These are phyloP conservation scores for Lumbricus terrestris DNA, from an alignment of 2,888 invertebrate species.

Conservation along the genomic window DNA sequence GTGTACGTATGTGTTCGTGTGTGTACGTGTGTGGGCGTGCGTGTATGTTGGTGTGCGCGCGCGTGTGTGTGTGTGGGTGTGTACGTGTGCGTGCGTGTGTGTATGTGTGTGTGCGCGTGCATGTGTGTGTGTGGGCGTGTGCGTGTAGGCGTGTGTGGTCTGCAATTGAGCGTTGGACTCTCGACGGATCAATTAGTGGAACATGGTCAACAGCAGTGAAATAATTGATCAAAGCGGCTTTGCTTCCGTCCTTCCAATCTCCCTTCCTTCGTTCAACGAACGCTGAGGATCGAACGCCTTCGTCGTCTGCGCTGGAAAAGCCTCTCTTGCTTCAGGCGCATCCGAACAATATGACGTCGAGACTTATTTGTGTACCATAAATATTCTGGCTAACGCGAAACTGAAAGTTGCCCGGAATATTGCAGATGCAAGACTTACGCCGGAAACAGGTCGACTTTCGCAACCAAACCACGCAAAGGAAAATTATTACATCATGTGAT, in stretches of 20 bases:
- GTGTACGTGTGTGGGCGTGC: too few species aligned
- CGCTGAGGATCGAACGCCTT: not conserved
- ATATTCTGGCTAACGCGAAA: not conserved
- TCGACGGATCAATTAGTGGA: not conserved
- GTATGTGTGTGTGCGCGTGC: too few species aligned
- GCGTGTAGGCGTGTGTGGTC: not conserved
- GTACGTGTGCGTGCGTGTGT: too few species aligned
- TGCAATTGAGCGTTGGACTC: not conserved
- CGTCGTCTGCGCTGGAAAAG: not conserved
- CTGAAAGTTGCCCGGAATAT: not conserved
- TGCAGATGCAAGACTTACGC: too few species aligned
- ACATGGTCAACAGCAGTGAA: not conserved
- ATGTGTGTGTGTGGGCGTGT: too few species aligned
- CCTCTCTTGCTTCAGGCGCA: not conserved
- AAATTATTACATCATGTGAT: not conserved
- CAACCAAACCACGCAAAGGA: not conserved
- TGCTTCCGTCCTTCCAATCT: not conserved
- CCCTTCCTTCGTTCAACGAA: not conserved
- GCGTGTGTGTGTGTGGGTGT: too few species aligned
- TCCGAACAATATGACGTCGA: not conserved
- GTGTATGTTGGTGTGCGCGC: too few species aligned
- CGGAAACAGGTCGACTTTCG: not conserved
- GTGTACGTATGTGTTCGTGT: too few species aligned
- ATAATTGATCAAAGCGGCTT: not conserved
- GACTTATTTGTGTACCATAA: not conserved